These are phyloP conservation scores for Hyposmocoma kahamanoa DNA, from an alignment of 1,140 invertebrate genomes.

Conservation along the genomic window DNA sequence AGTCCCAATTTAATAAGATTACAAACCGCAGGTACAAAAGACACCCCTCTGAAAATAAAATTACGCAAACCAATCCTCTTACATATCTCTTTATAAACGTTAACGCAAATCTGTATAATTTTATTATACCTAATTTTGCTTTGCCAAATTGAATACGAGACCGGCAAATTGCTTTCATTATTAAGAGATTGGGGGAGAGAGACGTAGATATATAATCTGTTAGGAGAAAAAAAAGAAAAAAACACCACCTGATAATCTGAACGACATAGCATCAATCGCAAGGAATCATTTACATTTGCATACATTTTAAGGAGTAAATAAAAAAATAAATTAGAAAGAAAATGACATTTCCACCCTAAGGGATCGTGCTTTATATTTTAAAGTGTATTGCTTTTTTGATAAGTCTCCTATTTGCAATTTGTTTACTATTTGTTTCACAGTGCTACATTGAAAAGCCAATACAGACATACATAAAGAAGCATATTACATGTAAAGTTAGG, in stretches of 20 bases:
- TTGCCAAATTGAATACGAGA: slow-evolving; percentile 41
- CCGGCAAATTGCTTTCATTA: slow-evolving; percentile 46
- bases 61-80: slow-evolving; percentile 45
- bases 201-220: slow-evolving; percentile 20
- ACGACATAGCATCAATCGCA: slow-evolving; percentile 40
- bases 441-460: too few relatives aligned
- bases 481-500: too few relatives aligned
- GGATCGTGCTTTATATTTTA: too few relatives aligned
- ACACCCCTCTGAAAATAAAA: slow-evolving; percentile 29
- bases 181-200: slow-evolving; percentile 14
- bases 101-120: slow-evolving; percentile 52
- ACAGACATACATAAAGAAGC: too few relatives aligned
- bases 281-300: slow-evolving; percentile 41
- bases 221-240: slow-evolving; percentile 15
- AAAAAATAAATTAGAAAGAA: slow-evolving; percentile 1
- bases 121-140: slow-evolving; percentile 52
- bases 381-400: too few relatives aligned
- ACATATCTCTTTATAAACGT: slow-evolving; percentile 21
- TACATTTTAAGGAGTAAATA: slow-evolving; percentile 30
- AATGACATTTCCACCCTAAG: too few relatives aligned
- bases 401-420: too few relatives aligned
- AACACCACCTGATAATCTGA: slow-evolving; percentile 31
- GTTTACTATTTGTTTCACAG: too few relatives aligned
- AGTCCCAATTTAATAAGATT: slow-evolving; percentile 33
- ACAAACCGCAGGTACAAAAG: slow-evolving; percentile 42